These are phyloP conservation scores for Nothoprocta perdicaria DNA, from an alignment of 2,113 vertebrate species.

Conservation along the genomic window DNA sequence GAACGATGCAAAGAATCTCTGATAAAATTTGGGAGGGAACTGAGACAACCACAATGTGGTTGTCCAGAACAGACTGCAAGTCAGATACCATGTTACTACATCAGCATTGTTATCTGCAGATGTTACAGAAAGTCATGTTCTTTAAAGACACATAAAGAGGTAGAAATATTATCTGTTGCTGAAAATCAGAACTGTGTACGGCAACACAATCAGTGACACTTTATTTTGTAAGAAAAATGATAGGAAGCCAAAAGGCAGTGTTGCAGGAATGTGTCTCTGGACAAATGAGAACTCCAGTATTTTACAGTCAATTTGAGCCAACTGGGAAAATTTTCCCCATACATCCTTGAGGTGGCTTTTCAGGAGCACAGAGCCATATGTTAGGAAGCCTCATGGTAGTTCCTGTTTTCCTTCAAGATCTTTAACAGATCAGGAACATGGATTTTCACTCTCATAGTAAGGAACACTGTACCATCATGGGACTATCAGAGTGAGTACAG, in stretches of 20 bases:
- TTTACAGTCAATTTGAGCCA: neutral
- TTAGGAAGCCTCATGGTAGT: neutral
- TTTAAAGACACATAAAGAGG: neutral
- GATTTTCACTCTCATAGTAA: neutral
- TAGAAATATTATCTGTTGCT: neutral
- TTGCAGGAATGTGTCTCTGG: neutral
- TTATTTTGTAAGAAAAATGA: neutral
- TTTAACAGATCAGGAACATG: neutral
- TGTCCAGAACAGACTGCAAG: neutral
- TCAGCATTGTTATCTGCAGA: neutral
- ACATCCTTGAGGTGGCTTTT: neutral
- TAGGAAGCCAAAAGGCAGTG: neutral
- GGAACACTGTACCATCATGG: neutral
- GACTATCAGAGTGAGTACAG: neutral
- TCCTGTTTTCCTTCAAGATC: neutral
- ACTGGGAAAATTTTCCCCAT: neutral
- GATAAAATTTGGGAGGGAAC: neutral
- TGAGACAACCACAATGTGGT: neutral
- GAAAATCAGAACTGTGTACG: neutral
- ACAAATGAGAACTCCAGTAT: neutral
- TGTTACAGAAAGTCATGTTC: neutral
- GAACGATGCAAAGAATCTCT: neutral
- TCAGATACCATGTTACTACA: too few relatives aligned
- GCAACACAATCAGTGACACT: neutral
- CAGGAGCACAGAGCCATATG: neutral